A percentile compares a stretch with the other conserved stretches of the same genome.
These are phyloP conservation scores for Hylaeus anthracinus DNA, from an alignment of 1,140 invertebrate genomes.

Conservation along the genomic window DNA sequence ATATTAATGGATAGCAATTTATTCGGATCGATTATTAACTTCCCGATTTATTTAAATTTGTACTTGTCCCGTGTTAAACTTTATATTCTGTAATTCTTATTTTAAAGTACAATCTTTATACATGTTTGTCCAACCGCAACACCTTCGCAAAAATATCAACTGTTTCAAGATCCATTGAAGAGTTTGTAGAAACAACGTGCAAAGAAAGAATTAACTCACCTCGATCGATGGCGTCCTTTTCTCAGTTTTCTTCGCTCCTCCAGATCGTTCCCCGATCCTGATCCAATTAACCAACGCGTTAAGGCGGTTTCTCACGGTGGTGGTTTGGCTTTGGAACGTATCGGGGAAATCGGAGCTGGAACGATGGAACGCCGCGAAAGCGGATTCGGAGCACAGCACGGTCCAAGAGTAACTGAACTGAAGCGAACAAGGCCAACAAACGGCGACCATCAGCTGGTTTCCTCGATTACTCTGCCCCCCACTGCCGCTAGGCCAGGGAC, in stretches of 20 bases:
- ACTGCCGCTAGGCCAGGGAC: constrained; percentile 43
- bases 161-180: too few species aligned
- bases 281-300: constrained; percentile 35
- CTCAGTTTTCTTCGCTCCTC: neutral
- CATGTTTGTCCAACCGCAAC: too few species aligned
- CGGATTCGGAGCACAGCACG: constrained; percentile 50
- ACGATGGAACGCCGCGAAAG: constrained; percentile 22
- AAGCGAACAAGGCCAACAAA: constrained; percentile 52
- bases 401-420: constrained; percentile 66
- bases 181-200: too few species aligned
- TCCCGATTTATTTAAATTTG: too few species aligned
- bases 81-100: too few species aligned
- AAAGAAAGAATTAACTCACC: constrained; percentile 5
- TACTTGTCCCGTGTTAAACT: too few species aligned
- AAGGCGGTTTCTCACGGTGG: constrained; percentile 34
- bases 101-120: too few species aligned
- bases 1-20: too few species aligned
- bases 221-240: constrained; percentile 10
- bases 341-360: constrained; percentile 35
- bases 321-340: neutral
- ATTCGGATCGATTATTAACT: too few species aligned
- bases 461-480: constrained; percentile 54
- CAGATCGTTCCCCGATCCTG: constrained; percentile 1
- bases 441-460: constrained; percentile 69
- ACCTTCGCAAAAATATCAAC: too few species aligned